Base-by-base conservation (phyloP, 2,888 invertebrate genomes). In the Agrilus biguttatus region DNA sequence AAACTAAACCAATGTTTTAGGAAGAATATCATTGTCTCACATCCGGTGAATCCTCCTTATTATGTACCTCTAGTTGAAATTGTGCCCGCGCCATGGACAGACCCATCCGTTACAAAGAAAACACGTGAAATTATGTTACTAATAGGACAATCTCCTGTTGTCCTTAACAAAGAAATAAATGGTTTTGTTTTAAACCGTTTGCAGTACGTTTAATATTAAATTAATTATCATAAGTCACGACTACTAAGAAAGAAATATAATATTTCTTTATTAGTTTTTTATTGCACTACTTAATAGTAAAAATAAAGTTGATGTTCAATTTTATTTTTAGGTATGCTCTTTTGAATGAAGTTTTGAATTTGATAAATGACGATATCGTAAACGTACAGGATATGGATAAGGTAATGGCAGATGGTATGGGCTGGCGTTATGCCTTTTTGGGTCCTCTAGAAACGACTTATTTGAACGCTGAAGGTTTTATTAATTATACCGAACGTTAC, bases 11-110 rank as follows among this genome's bases (percentile, higher is more conserved):
- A 44, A 46, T 39, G 36, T 52, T 53, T 36, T 42, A 65, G 65
- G 46, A 64, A 63, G 48, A 74, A 85, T 70, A 73, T 83, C 28
- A 73, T 89, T 40, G 88, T 93, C 12, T 86, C 88, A 0, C 95
- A 96, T 68, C 96, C 95, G 65, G 89, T 93, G 2, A 96, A 96
- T 65, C 96, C 96, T 5, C 96, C 96, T 0, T 95, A 95, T 64
- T 95, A 91, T 62, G 89, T 93, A 19, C 92, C 93, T 0, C 69
- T 96, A 37, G 90, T 93, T 1, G 96, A 97, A 70, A 73, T 97
- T 12, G 88, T 95, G 0, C 95, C 95, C 0, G 88, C 93, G 0
- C 88, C 91, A 5, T 93, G 91, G 90, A 96, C 96, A 0, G 78
- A 81, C 41, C 73, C 80, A 0, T 81, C 82, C 47, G 78, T 89